Base-by-base conservation (phyloP, 2,113 vertebrate species). In the Myiopsitta monachus region DNA sequence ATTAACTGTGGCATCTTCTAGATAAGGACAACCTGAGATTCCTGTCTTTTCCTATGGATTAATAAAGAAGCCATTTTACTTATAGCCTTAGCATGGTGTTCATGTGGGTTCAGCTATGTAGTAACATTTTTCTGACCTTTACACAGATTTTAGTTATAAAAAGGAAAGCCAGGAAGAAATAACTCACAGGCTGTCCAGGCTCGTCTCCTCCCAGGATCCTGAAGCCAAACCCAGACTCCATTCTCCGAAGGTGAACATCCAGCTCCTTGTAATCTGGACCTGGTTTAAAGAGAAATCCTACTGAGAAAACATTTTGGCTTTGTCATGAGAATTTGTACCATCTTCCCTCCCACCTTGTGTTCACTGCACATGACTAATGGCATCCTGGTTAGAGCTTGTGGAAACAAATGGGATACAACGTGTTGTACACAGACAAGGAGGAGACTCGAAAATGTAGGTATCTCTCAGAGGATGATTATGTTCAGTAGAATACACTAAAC, bases 161-260 rank as follows among this genome's bases (percentile, higher is more conserved):
- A 64, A 70, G 47, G 52, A 54, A 95, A 95, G 70, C 76, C 31
- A 80, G 63, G 62, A 82, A 51, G 43, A 74, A 91, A 95, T 61
- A 62, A 99, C 99, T 99, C 97, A 99, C 99, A 97, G 99, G 99
- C 97, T 99, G 99, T 93, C 99, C 99, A 46, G 99, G 99, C 97
- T 99, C 99, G 92, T 99, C 99, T 97, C 99, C 99, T 83, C 99
- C 99, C 72, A 99, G 98, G 95, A 99, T 99, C 94, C 99, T 98
- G 98, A 99, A 99, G 70, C 99, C 99, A 92, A 99, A 99, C 54
- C 99, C 99, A 70, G 99, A 99, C 96, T 99, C 99, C 98, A 99
- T 99, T 87, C 99, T 98, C 83, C 99, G 98, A 97, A 99, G 98
- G 92, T 99, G 98, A 96, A 99, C 99, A 98, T 99, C 99, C 87